Evolutionary conservation across 2,888 invertebrate species (phyloP).

Genomic region (Capitulum mitella): DNA sequence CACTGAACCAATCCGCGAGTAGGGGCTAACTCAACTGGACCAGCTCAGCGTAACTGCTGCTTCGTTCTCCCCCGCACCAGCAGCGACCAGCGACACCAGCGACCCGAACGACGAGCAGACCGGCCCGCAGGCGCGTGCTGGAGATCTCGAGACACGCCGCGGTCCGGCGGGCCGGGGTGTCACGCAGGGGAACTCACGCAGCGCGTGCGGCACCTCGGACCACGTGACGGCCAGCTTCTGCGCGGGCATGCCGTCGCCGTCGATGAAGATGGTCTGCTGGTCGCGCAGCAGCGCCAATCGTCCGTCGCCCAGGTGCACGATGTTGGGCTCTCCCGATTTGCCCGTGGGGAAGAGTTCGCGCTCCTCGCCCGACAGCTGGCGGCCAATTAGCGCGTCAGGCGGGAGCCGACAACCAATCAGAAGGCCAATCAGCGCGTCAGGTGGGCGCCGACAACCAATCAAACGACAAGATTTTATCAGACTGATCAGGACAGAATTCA

Average conservation of each 20-base stretch:
- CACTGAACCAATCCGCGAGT: no score
- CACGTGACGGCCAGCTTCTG: constrained; percentile 67
- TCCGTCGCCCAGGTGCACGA: constrained; percentile 47
- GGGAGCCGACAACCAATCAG: not conserved
- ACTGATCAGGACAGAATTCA: no score
- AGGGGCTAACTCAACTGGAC: no score
- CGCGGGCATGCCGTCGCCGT: constrained; percentile 61
- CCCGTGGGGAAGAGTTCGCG: constrained; percentile 80
- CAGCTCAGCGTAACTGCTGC: no score
- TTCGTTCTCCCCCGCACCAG: no score
- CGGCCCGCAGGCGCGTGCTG: no score
- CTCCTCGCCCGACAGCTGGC: constrained; percentile 52
- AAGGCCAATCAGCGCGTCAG: not conserved
- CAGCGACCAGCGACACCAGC: no score
- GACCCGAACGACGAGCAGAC: no score
- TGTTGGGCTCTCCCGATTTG: constrained; percentile 70
- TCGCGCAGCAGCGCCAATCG: constrained; percentile 73
- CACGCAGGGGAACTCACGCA: constrained; percentile 52
- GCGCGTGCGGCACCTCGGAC: constrained; percentile 64
- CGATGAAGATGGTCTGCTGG: constrained; percentile 75
- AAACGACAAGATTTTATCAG: no score
- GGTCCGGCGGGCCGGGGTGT: no score
- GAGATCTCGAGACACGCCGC: no score
- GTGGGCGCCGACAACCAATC: not conserved
- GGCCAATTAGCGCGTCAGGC: not conserved